phyloP scores from a whole-genome alignment of 2,113 vertebrate genomes.

The Hypanus sabinus region DNA sequence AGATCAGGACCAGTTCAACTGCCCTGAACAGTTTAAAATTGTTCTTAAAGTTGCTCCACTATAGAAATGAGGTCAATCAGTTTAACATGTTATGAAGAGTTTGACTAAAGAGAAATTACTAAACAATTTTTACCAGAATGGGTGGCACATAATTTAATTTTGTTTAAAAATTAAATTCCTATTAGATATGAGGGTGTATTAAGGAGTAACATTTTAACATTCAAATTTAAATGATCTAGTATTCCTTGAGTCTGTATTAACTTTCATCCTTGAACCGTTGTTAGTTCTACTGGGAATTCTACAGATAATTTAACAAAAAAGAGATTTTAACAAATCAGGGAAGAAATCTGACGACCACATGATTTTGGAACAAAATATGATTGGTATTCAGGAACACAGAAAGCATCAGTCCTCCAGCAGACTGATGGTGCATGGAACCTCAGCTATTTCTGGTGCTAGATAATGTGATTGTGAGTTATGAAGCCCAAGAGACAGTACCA shows the following conservation, averaged over 20 bases:
- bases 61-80: neutral
- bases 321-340: neutral
- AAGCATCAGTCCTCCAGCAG: neutral
- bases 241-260: neutral
- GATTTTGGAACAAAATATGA: neutral
- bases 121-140: neutral
- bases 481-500: neutral
- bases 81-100: neutral
- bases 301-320: too few relatives aligned
- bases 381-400: neutral
- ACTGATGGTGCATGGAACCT: neutral
- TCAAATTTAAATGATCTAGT: neutral
- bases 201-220: neutral
- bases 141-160: neutral
- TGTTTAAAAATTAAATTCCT: neutral
- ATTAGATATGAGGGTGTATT: too few relatives aligned
- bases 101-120: neutral
- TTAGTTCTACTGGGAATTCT: neutral
- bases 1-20: neutral
- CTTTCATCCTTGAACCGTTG: neutral
- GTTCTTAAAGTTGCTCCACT: neutral
- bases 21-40: neutral
- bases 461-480: neutral
- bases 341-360: neutral
- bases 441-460: neutral